Conservation (phyloP, 2,888 invertebrate species). For the Sarcophaga caerulescens region DNA sequence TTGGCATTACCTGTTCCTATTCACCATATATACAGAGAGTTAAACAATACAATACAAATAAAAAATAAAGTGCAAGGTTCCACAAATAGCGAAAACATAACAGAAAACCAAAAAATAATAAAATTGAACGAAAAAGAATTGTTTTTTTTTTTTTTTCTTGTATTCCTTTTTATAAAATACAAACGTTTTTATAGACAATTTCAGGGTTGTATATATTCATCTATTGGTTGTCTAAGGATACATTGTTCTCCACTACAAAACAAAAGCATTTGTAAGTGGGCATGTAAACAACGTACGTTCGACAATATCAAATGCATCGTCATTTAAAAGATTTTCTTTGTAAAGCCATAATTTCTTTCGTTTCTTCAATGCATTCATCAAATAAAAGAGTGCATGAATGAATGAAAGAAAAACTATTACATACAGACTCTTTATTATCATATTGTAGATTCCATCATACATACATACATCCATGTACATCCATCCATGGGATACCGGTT, state of each 20-base stretch:
- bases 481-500: background rate
- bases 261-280: background rate
- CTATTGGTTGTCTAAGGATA: slow-evolving; percentile 10
- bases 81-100: slow-evolving; percentile 3
- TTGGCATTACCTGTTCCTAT: background rate
- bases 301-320: background rate
- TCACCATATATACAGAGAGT: background rate
- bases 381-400: background rate
- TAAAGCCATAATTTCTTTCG: background rate
- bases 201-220: slow-evolving; percentile 14
- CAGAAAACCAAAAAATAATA: slow-evolving; percentile 3
- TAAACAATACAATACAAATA: background rate
- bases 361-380: background rate
- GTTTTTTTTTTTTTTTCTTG: background rate
- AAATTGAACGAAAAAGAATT: background rate
- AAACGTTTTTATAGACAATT: slow-evolving; percentile 9
- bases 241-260: slow-evolving; percentile 9
- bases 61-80: slow-evolving; percentile 32
- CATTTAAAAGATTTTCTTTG: background rate
- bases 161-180: background rate
- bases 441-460: too few species aligned
- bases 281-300: background rate
- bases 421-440: background rate
- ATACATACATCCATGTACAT: background rate
- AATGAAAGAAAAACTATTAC: background rate